These are phyloP conservation scores for Leptinotarsa tumamoca DNA, from an alignment of 2,888 invertebrate species.

Conservation along the genomic window DNA sequence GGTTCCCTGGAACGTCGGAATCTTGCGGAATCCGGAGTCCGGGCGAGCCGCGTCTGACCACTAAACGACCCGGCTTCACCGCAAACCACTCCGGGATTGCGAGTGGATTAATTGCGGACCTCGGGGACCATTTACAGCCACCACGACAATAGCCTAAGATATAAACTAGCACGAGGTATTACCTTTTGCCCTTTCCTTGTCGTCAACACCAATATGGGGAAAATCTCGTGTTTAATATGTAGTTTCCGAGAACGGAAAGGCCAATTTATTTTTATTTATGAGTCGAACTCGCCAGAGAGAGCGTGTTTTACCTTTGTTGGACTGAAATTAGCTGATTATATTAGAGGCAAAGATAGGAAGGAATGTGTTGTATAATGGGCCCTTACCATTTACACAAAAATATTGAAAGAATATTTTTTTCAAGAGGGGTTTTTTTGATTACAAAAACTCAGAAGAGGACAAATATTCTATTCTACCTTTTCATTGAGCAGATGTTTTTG, in stretches of 20 bases:
- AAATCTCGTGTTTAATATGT: slow-evolving; percentile 52
- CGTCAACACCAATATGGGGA: slow-evolving; percentile 62
- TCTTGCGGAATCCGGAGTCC: slow-evolving; percentile 57
- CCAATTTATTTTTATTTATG: slow-evolving; percentile 40
- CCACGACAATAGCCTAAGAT: slow-evolving; percentile 62
- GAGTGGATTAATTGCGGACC: slow-evolving; percentile 64
- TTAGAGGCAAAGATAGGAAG: not conserved
- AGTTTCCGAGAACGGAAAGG: slow-evolving; percentile 30
- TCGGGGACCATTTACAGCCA: slow-evolving; percentile 61
- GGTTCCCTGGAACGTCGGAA: slow-evolving; percentile 47
- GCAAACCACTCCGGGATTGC: slow-evolving; percentile 60
- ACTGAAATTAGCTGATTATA: not conserved
- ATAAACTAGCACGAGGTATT: slow-evolving; percentile 62
- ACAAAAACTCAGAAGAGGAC: too few relatives aligned
- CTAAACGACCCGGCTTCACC: slow-evolving; percentile 60
- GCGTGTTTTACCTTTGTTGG: slow-evolving; percentile 24
- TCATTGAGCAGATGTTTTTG: too few relatives aligned
- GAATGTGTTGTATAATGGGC: too few relatives aligned
- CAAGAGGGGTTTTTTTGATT: too few relatives aligned
- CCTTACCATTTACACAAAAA: too few relatives aligned
- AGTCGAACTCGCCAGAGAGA: slow-evolving; percentile 24
- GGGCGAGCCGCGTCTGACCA: slow-evolving; percentile 57
- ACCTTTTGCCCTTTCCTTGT: slow-evolving; percentile 56
- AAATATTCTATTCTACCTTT: too few relatives aligned
- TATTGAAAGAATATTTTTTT: too few relatives aligned